Evolutionary conservation across 1,140 invertebrate species (phyloP), one percentile per base, ranked within the genome.

Genomic region (Schlechtendalia chinensis): DNA sequence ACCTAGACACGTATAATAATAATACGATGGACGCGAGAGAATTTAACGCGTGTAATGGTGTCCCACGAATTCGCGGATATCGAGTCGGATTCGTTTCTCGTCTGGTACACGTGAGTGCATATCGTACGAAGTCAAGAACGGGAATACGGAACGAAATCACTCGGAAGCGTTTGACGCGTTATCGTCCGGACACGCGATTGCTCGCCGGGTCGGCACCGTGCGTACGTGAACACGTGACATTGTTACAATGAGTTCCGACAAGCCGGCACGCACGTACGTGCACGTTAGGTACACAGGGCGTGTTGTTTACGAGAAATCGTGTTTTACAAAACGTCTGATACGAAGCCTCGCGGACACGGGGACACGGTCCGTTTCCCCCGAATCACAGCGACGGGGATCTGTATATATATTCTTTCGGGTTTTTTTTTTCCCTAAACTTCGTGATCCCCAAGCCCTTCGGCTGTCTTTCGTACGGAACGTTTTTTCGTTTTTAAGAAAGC

Each of bases 361-460:
- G 24, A 32, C 50, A 75, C 72, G n/a, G 56, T 39, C 22, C 47
- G 58, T 10, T 24, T 39, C 22, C 22, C 74, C 32, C 22, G 10
- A 75, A 32, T 32, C 74, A n/a, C 45, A 24, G 32, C 27, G 16
- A 47, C 5, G 47, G 11, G 22, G 27, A 24, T 32, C 8, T 58
- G 54, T 58, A 16, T 14, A 56, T 74, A 56, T 19, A n/a, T 5
- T 16, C n/a, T 22, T 77, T 61, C 61, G 17, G 50, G 74, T 45
- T 59, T 59, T 59, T 61, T 71, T 59, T 53, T 10, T 45, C 10
- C 10, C 11, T 69, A n/a, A 71, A 71, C 67, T 71, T 71, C 10
- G 12, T 19, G 45, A 71, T 53, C 14, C 24, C 24, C 47, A 16
- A 71, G 39, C 74, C 74, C 74, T 17, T 29, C 1, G 74, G 74